Evolutionary conservation across 2,888 invertebrate genomes (phyloP).

Genomic region (Zele albiditarsus): DNA sequence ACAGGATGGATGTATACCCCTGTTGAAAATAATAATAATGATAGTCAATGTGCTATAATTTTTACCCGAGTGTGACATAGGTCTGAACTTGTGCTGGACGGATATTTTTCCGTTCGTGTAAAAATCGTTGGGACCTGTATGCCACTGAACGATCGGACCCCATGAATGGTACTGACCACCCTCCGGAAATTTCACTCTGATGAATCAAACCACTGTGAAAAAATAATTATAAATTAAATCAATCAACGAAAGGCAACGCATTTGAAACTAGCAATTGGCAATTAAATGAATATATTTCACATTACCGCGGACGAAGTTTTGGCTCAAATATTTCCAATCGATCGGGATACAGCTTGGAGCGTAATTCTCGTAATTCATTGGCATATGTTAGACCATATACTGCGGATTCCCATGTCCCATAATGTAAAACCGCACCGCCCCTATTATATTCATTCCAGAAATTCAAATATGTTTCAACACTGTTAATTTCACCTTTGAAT

Average conservation of each 20-base stretch:
- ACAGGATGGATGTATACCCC: neutral
- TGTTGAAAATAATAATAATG: neutral
- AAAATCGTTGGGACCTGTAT: slow-evolving; percentile 85
- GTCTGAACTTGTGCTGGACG: slow-evolving; percentile 87
- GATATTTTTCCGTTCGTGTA: slow-evolving; percentile 79
- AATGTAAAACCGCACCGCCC: slow-evolving; percentile 78
- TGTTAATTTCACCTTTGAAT: slow-evolving; percentile 85
- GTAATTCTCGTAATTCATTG: slow-evolving; percentile 78
- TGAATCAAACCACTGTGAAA: slow-evolving; percentile 75
- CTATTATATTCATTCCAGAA: slow-evolving; percentile 56
- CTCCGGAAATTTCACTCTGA: slow-evolving; percentile 67
- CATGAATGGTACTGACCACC: slow-evolving; percentile 85
- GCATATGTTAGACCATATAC: slow-evolving; percentile 83
- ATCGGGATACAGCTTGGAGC: slow-evolving; percentile 80
- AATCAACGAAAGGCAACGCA: neutral
- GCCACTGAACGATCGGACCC: slow-evolving; percentile 89
- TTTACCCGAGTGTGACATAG: slow-evolving; percentile 77
- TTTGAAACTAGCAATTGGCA: slow-evolving; percentile 15
- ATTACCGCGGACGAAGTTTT: slow-evolving; percentile 76
- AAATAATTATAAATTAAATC: slow-evolving; percentile 21
- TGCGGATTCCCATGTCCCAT: slow-evolving; percentile 92
- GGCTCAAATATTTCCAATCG: slow-evolving; percentile 79
- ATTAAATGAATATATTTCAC: neutral
- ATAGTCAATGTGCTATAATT: neutral
- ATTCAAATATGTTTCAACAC: slow-evolving; percentile 82